A percentile compares a stretch with the other conserved stretches of the same genome.
These are phyloP conservation scores for Dryoscopus gambensis DNA, from an alignment of 2,113 vertebrate species.

Conservation along the genomic window DNA sequence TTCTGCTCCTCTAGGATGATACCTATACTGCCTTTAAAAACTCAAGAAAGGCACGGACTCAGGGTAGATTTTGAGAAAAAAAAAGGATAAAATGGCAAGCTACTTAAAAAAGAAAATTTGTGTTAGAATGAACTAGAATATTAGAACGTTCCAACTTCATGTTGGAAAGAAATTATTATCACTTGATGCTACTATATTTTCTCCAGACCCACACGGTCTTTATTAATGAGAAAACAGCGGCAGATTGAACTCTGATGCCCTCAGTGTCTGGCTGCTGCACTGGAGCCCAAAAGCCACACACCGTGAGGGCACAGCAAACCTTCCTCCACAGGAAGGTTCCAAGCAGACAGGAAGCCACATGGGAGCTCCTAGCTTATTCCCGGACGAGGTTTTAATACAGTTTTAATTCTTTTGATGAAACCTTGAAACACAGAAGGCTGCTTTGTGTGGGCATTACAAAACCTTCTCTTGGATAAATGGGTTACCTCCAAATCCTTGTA, in stretches of 20 bases:
- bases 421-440: not conserved
- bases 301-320: not conserved
- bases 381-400: rapidly evolving
- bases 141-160: not conserved
- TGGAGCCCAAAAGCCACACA: not conserved
- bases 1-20: not conserved
- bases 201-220: not conserved
- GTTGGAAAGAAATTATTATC: not conserved
- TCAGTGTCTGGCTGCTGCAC: not conserved
- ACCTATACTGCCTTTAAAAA: not conserved
- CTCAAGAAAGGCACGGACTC: not conserved
- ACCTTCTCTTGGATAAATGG: not conserved
- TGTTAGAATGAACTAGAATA: not conserved
- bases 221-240: not conserved
- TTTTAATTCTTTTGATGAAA: not conserved
- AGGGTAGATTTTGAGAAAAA: not conserved
- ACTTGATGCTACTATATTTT: not conserved
- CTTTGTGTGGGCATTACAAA: not conserved
- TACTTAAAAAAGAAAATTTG: not conserved
- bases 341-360: not conserved
- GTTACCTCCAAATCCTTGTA: not conserved
- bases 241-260: not conserved
- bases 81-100: not conserved
- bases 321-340: not conserved
- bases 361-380: not conserved